Evolutionary conservation across 2,888 invertebrate species (phyloP), one percentile per base, ranked within the genome.

Genomic region (Trissonchulus latispiculum): DNA sequence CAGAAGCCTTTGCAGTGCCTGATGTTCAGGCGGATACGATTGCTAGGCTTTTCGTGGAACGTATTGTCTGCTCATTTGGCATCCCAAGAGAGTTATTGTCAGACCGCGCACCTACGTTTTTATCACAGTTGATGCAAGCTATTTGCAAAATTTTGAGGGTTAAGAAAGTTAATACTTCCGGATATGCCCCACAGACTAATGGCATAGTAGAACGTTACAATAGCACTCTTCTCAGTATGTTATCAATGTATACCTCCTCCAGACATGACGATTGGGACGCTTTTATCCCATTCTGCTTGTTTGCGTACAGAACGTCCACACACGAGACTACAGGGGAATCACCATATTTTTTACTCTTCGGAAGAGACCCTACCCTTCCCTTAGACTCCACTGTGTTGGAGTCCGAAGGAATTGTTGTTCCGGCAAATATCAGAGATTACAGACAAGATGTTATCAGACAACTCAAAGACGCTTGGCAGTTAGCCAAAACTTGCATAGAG

Each of bases 1-100:
- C 74, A 68, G 35, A 78, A 77, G 76, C 77, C 64, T 61, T 81
- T 35, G 77, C 83, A 1, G 64, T 83, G n/a, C 79, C 79, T 0
- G 78, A 82, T 59, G 79, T 80, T 32, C 78, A 77, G 66, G 78
- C 83, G 0, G 75, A 74, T 15, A 81, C 81, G 0, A 76, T 82
- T 3, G 81, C 82, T 0, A 67, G 73, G 23, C 76, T 79, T 1
- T 68, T 82, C 18, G 62, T 77, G 3, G 73, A 74, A 3, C 59
- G 77, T 3, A 61, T 79, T 15, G 74, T 79, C 3, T 71, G 75
- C 1, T 72, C 75, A 29, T 77, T 76, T 74, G 80, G 79, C 1
- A 66, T 72, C 3, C 78, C 78, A 3, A 69, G 66, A 0, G 70
- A 74, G 37, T 35, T 82, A 1, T 71, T 79, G 1, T 74, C 78